Evolutionary conservation across 2,888 invertebrate genomes (phyloP), one percentile per base, ranked within the genome.

Genomic region (Muschampia plurimacula): DNA sequence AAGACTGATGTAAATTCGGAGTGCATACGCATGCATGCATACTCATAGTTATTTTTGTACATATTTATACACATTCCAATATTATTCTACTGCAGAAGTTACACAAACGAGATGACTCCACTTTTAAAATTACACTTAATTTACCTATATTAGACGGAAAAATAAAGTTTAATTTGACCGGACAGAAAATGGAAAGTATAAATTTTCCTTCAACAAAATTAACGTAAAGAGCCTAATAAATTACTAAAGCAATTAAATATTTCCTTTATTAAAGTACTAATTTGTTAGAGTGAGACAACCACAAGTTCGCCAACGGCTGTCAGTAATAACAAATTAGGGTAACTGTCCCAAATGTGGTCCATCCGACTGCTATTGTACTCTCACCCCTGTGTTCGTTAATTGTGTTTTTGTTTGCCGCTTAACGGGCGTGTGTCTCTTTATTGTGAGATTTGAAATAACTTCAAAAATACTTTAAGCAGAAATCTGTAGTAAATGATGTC

Each of bases 241-340:
- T 59, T 46, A 41, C 2, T 9, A 44, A 59, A 32, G 59, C n/a
- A 59, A 67, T 67, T 63, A 67, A 67, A 52, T 55, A 55, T 63
- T 63, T 67, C 15, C 32, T n/a, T 57, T 57, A 67, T 39, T 52
- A 55, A 64, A 62, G 28, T 59, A 64, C 12, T 41, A 46, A 39
- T 86, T 84, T 87, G 89, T 89, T 89, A 87, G 85, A 89, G 89
- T 90, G 88, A 87, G 83, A 86, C 84, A 81, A 84, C 89, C 90
- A 78, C 88, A 87, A 88, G 84, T 84, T 82, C 81, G 81, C 84
- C 81, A 78, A 82, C 81, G 78, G 82, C 80, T 86, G 89, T 84
- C 89, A 89, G 86, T 85, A 86, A 86, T 89, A 89, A 90, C 90
- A 90, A 91, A 91, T 91, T 90, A 91, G 92, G 92, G 91, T 92